phyloP scores from a whole-genome alignment of 2,113 vertebrate species.

The Colaptes auratus region DNA sequence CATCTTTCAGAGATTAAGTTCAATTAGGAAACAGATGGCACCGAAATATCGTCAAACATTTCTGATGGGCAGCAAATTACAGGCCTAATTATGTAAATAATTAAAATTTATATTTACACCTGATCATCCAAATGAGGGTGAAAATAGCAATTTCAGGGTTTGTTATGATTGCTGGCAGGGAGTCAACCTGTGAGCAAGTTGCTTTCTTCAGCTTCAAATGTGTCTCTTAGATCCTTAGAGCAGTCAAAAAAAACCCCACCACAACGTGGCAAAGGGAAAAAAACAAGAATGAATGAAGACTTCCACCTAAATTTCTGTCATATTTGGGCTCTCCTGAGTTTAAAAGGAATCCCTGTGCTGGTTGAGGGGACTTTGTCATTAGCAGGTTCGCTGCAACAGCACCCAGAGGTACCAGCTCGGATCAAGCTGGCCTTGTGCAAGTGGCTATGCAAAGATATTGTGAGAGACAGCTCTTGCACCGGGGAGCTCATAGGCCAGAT shows the following conservation, averaged over 20 bases:
- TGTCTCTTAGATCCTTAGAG: neutral
- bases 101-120: slow-evolving; percentile 82
- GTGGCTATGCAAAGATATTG: neutral
- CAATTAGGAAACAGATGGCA: slow-evolving; percentile 82
- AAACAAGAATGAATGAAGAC: neutral
- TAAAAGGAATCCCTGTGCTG: neutral
- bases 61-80: slow-evolving; percentile 77
- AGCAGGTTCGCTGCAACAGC: neutral
- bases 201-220: neutral
- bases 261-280: neutral
- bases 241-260: neutral
- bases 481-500: neutral
- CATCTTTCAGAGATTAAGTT: slow-evolving; percentile 79
- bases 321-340: neutral
- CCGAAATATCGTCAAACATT: slow-evolving; percentile 74
- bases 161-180: slow-evolving; percentile 55
- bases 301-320: neutral
- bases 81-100: slow-evolving; percentile 81
- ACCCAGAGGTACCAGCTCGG: neutral
- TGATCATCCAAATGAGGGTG: slow-evolving; percentile 76
- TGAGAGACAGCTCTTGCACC: neutral
- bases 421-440: neutral
- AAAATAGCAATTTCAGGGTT: slow-evolving; percentile 74
- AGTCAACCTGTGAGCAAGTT: slow-evolving; percentile 3
- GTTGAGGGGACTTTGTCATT: neutral